Conservation (phyloP, 2,888 invertebrate species). For the Dilophus febrilis region DNA sequence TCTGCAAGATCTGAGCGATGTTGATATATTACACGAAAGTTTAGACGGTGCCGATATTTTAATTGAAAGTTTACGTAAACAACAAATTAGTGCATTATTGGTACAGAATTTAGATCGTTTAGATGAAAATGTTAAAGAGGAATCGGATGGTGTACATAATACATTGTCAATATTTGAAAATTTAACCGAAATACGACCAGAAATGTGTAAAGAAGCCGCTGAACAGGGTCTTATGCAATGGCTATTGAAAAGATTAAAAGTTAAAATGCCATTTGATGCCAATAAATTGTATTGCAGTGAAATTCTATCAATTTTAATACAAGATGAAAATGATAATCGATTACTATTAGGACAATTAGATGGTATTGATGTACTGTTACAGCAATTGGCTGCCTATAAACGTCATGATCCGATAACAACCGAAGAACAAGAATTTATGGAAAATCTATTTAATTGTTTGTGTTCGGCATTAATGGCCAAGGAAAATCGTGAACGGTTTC, state of each 20-base stretch:
- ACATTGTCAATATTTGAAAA: slow-evolving; percentile 86
- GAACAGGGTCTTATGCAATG: slow-evolving; percentile 84
- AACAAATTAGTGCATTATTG: slow-evolving; percentile 75
- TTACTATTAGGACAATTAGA: slow-evolving; percentile 76
- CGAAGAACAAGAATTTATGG: slow-evolving; percentile 97
- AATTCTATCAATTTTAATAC: slow-evolving; percentile 85
- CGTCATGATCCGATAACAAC: slow-evolving; percentile 78
- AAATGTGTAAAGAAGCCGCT: slow-evolving; percentile 67
- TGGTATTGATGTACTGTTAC: slow-evolving; percentile 88
- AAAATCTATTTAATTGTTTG: slow-evolving; percentile 90
- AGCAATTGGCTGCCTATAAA: slow-evolving; percentile 90
- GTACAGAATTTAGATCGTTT: slow-evolving; percentile 87
- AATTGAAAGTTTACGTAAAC: slow-evolving; percentile 73
- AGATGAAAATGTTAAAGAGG: slow-evolving; percentile 85
- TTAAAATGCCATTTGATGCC: slow-evolving; percentile 79
- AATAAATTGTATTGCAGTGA: slow-evolving; percentile 95
- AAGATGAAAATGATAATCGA: slow-evolving; percentile 72
- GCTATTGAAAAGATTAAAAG: slow-evolving; percentile 76
- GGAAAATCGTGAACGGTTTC: slow-evolving; percentile 77
- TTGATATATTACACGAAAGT: slow-evolving; percentile 88
- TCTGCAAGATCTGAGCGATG: slow-evolving; percentile 80
- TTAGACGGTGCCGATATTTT: slow-evolving; percentile 78
- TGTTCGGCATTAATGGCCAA: slow-evolving; percentile 85
- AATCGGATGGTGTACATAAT: slow-evolving; percentile 91
- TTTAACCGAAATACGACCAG: slow-evolving; percentile 75